Percentiles rank a stretch among this genome's conserved stretches.
These are phyloP conservation scores for Epinotia bilunana DNA, from an alignment of 2,888 invertebrate species.

Conservation along the genomic window DNA sequence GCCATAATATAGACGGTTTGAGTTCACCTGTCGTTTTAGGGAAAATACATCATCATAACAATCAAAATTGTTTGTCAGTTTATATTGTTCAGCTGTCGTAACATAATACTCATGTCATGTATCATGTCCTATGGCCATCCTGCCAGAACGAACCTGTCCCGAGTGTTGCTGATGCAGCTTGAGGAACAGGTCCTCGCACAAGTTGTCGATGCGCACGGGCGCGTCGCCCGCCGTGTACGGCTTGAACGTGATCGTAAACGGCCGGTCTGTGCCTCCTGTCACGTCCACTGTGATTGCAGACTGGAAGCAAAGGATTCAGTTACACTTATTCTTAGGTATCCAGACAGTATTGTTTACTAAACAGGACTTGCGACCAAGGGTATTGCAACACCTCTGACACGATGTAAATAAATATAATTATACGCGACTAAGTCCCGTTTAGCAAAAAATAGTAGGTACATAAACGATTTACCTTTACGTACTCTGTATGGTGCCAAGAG, in stretches of 20 bases:
- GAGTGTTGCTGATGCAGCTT: slow-evolving; percentile 88
- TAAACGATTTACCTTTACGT: too few relatives aligned
- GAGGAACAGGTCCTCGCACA: slow-evolving; percentile 91
- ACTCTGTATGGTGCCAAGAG: too few relatives aligned
- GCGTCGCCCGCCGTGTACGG: slow-evolving; percentile 91
- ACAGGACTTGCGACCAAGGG: too few relatives aligned
- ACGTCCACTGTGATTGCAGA: slow-evolving; percentile 89
- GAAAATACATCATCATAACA: too few relatives aligned
- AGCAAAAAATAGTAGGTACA: too few relatives aligned
- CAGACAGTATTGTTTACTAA: too few relatives aligned
- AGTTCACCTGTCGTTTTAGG: too few relatives aligned
- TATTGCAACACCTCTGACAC: too few relatives aligned
- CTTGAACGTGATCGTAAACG: slow-evolving; percentile 90
- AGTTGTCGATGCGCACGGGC: slow-evolving; percentile 92
- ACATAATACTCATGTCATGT: neutral
- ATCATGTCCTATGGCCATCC: neutral
- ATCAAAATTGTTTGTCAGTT: too few relatives aligned
- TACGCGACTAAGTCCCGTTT: too few relatives aligned
- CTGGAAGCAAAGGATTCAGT: slow-evolving; percentile 67
- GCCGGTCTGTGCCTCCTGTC: slow-evolving; percentile 88
- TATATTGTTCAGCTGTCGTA: too few relatives aligned
- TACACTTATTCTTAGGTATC: neutral
- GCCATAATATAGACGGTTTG: neutral
- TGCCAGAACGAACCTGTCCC: neutral
- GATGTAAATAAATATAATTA: too few relatives aligned